Evolutionary conservation across 2,113 vertebrate species (phyloP).

Genomic region (Oryzias celebensis): DNA sequence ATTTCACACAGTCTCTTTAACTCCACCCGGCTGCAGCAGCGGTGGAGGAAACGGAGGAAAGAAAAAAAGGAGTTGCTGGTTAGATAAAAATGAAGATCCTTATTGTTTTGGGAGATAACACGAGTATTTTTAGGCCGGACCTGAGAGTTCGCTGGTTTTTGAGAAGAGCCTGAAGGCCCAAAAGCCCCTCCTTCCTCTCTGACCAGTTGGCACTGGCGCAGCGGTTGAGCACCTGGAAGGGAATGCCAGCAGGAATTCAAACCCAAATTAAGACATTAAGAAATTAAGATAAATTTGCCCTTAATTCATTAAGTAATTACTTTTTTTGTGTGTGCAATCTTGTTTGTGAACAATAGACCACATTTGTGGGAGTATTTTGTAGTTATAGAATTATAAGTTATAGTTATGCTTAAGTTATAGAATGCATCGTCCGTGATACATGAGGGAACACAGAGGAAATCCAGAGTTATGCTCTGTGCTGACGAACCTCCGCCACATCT

Average conservation of each 20-base stretch:
- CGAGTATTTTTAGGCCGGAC: slow-evolving; percentile 40
- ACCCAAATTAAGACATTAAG: background rate
- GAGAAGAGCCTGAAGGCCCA: slow-evolving; percentile 90
- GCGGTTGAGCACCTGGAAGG: slow-evolving; percentile 85
- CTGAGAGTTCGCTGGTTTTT: slow-evolving; percentile 95
- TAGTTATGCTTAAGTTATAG: too few species aligned
- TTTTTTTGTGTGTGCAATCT: too few species aligned
- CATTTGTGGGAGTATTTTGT: too few species aligned
- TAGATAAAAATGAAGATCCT: background rate
- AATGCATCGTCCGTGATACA: too few species aligned
- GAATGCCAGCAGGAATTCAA: background rate
- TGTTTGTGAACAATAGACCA: too few species aligned
- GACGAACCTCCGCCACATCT: slow-evolving; percentile 86
- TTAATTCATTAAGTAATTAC: too few species aligned
- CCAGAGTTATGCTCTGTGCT: background rate
- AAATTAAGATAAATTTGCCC: background rate
- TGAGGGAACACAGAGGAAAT: too few species aligned
- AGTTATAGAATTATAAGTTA: too few species aligned
- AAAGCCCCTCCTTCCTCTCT: slow-evolving; percentile 93
- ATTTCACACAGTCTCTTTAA: slow-evolving; percentile 98
- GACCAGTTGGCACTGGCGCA: slow-evolving; percentile 98
- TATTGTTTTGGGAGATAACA: background rate
- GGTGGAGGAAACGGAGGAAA: background rate
- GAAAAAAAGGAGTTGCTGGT: slow-evolving; percentile 2
- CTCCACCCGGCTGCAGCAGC: slow-evolving; percentile 87